These are phyloP conservation scores for Sciaenops ocellatus DNA, from an alignment of 2,797 vertebrate species.

Conservation along the genomic window DNA sequence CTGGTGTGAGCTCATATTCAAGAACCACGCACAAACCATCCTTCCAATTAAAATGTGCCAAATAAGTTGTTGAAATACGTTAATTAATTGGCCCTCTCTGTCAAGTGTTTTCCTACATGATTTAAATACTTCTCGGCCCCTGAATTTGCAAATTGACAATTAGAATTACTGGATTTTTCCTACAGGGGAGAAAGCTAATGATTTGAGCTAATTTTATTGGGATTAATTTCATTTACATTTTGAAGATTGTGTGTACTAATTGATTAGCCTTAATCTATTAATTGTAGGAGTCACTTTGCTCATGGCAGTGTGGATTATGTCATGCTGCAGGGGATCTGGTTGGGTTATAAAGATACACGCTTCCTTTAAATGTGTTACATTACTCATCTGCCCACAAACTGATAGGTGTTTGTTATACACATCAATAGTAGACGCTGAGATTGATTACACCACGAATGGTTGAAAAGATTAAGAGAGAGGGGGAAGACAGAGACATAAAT, in stretches of 20 bases:
- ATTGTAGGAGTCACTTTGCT: constrained; percentile 58
- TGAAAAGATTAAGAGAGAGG: constrained; percentile 72
- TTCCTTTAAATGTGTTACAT: constrained; percentile 40
- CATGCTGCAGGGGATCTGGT: constrained; percentile 15
- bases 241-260: constrained; percentile 60
- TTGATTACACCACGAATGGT: constrained; percentile 68
- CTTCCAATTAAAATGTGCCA: constrained; percentile 29
- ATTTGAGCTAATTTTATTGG: constrained; percentile 62
- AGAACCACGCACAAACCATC: background rate
- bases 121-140: constrained; percentile 54
- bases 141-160: constrained; percentile 70
- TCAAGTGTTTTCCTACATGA: constrained; percentile 55
- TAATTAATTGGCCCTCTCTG: constrained; percentile 45
- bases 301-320: constrained; percentile 44
- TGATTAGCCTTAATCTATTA: constrained; percentile 67
- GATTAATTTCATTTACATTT: constrained; percentile 69
- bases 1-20: background rate
- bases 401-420: constrained; percentile 63
- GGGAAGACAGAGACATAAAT: constrained; percentile 55
- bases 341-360: constrained; percentile 34
- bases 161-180: constrained; percentile 61
- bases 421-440: constrained; percentile 66
- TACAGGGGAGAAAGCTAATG: constrained; percentile 53
- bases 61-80: constrained; percentile 53
- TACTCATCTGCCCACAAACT: constrained; percentile 51